These are phyloP conservation scores for Drosophila biarmipes DNA, from an alignment of 1,140 invertebrate genomes.

Conservation along the genomic window DNA sequence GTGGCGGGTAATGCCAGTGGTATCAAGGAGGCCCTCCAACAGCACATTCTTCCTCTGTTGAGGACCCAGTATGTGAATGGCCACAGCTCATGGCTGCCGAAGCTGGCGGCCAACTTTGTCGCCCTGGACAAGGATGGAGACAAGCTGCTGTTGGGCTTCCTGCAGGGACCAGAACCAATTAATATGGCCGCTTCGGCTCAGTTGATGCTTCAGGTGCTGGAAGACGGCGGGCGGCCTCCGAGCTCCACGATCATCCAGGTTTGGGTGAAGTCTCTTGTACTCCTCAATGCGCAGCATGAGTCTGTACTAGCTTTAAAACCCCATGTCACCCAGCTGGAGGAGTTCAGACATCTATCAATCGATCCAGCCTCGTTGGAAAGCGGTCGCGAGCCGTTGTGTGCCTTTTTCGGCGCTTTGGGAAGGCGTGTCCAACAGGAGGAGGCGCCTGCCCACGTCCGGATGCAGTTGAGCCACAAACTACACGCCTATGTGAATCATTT, in stretches of 20 bases:
- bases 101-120: constrained; percentile 71
- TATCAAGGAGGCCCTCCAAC: constrained; percentile 60
- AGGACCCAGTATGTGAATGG: constrained; percentile 58
- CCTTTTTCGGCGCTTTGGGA: constrained; percentile 73
- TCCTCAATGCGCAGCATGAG: constrained; percentile 66
- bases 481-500: constrained; percentile 72
- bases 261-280: constrained; percentile 76
- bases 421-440: constrained; percentile 53
- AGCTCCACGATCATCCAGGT: constrained; percentile 60
- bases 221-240: constrained; percentile 1
- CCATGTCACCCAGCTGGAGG: constrained; percentile 51
- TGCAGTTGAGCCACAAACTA: constrained; percentile 68
- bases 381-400: constrained; percentile 72
- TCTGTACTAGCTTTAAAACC: constrained; percentile 48
- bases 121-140: constrained; percentile 26
- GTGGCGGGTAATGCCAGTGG: constrained; percentile 2
- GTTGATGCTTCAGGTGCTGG: constrained; percentile 60
- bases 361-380: constrained; percentile 43
- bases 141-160: constrained; percentile 45
- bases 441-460: constrained; percentile 45
- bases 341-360: constrained; percentile 48
- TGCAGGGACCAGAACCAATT: constrained; percentile 43
- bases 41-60: constrained; percentile 71
- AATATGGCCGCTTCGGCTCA: constrained; percentile 68
- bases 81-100: constrained; percentile 68